A percentile compares a stretch with the other conserved stretches of the same genome.
Evolutionary conservation across 2,113 vertebrate genomes (phyloP).

Genomic region (Cichladusa arquata): DNA sequence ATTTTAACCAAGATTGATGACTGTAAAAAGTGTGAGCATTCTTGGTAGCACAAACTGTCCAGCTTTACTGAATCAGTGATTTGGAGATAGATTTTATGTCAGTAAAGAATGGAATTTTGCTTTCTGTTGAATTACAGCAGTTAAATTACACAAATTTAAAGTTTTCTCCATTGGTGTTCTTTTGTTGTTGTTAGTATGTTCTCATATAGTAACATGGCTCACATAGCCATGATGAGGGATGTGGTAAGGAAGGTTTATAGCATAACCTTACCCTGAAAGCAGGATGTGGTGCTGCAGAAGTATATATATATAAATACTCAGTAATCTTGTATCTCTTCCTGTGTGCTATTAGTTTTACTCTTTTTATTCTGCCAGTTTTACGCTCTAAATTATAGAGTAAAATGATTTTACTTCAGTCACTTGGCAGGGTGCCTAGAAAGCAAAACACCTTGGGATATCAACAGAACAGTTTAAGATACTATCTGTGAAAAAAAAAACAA

Average conservation of each 20-base stretch:
- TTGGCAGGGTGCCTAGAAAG: background rate
- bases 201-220: too few species aligned
- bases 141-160: background rate
- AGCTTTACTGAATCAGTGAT: background rate
- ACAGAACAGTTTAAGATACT: background rate
- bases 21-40: background rate
- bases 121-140: background rate
- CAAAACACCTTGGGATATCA: background rate
- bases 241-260: background rate
- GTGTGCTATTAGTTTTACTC: background rate
- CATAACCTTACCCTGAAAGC: background rate
- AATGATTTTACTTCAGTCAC: background rate
- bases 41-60: background rate
- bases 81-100: background rate
- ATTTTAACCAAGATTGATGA: background rate
- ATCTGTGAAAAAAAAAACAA: background rate
- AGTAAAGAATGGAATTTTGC: background rate
- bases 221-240: background rate
- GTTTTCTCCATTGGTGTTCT: background rate
- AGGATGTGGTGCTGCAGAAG: background rate
- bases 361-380: background rate
- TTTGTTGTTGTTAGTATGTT: background rate
- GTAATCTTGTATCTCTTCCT: background rate
- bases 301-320: background rate
- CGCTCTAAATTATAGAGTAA: background rate